Percentiles rank a stretch among this genome's conserved stretches.
These are phyloP conservation scores for Lasioglossum marginatum DNA, from an alignment of 2,888 invertebrate species.

Conservation along the genomic window DNA sequence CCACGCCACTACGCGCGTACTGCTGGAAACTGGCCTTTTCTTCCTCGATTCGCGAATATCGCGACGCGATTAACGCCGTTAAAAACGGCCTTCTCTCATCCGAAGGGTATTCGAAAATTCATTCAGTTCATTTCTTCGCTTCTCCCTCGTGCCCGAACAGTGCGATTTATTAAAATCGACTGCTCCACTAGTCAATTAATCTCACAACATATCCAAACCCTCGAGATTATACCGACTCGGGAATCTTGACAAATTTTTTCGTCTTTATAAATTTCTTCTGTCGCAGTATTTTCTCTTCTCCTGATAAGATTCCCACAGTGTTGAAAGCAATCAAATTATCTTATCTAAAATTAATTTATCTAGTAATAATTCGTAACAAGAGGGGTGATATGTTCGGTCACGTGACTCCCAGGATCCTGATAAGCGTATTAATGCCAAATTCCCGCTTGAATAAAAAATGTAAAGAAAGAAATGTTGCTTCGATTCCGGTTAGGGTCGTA, in stretches of 20 bases:
- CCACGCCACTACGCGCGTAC: conserved; percentile 55
- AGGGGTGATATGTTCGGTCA: neutral
- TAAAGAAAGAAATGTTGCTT: neutral
- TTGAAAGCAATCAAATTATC: neutral
- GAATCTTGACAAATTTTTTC: neutral
- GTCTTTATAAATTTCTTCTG: neutral
- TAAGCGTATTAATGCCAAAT: neutral
- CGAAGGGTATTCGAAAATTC: neutral
- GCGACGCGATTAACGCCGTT: no score
- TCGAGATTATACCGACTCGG: neutral
- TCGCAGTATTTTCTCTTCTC: no score
- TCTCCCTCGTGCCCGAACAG: neutral
- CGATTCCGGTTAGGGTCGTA: neutral
- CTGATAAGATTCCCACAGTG: no score
- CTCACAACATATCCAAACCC: neutral
- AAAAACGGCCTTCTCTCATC: neutral
- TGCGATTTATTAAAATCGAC: neutral
- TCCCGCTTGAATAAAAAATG: neutral
- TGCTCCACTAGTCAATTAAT: neutral
- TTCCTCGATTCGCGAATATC: conserved; percentile 26
- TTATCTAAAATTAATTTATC: neutral
- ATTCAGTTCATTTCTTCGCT: neutral
- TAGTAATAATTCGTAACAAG: neutral
- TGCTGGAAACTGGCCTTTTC: conserved; percentile 62
- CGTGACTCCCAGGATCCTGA: neutral